phyloP scores from a whole-genome alignment of 2,888 invertebrate species.

The Hecatera dysodea region DNA sequence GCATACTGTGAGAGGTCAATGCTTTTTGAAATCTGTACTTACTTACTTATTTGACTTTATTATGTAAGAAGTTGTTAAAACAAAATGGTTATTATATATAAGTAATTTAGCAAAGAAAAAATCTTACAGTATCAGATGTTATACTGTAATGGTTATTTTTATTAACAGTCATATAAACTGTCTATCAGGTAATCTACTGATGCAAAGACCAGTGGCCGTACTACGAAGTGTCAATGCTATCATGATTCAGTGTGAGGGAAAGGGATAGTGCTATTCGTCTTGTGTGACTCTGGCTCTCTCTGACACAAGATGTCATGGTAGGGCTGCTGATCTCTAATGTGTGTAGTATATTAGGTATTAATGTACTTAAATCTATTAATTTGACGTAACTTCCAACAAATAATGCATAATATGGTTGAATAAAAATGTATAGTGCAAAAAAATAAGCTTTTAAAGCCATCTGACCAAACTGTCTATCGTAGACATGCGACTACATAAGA shows the following conservation, averaged over 20 bases:
- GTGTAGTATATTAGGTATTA: too few relatives aligned
- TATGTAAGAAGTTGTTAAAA: not conserved
- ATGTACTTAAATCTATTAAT: too few relatives aligned
- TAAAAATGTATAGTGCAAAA: not conserved
- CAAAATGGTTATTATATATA: too few relatives aligned
- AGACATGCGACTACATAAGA: not conserved
- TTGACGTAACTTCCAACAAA: too few relatives aligned
- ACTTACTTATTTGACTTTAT: not conserved
- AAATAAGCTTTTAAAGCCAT: not conserved
- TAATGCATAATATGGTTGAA: not conserved
- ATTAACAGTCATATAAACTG: not conserved
- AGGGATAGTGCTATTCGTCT: too few relatives aligned
- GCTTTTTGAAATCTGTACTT: constrained; percentile 3
- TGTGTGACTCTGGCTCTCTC: too few relatives aligned
- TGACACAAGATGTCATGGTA: too few relatives aligned
- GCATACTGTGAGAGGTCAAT: constrained; percentile 24
- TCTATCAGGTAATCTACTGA: not conserved
- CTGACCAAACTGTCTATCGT: not conserved
- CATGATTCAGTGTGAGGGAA: too few relatives aligned
- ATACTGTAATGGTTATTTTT: not conserved
- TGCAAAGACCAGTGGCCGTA: too few relatives aligned
- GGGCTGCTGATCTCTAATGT: not conserved
- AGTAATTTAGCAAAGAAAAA: not conserved
- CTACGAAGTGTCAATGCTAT: too few relatives aligned
- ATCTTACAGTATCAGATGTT: not conserved